Base-by-base conservation (phyloP, 2,113 vertebrate genomes). In the Stercorarius parasiticus region DNA sequence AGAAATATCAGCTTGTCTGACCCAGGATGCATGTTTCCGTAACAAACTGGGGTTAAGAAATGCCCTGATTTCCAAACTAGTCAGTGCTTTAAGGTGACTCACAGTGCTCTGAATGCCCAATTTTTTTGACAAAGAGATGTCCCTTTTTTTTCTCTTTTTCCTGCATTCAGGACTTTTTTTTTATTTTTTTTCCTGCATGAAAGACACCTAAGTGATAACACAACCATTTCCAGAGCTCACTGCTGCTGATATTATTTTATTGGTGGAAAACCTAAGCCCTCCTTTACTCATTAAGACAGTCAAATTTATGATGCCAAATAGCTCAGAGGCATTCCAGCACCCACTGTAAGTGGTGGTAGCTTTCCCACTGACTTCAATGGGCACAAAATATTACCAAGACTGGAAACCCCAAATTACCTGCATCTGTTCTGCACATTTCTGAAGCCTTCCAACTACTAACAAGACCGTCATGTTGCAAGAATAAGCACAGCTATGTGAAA, bases 371-470 rank as follows among this genome's bases (percentile, higher is more conserved):
- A 64, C 36, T 73, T 71, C 92, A 92, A 7, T 73, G 50, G 34
- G 26, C 30, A 38, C 50, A 47, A 55, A 59, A 74, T 88, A 76
- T 79, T 82, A 78, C 82, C 67, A 70, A 15, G 27, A 42, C 65
- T 92, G 88, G 61, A 95, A 96, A 82, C 59, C 50, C 67, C 62
- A 70, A 55, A 83, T 74, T 61, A 67, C 67, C n/a, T 84, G 62
- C 90, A 85, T 91, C 85, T 81, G 86, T 74, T 92, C 80, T 89
- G 55, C 86, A 85, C 55, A 73, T 96, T 95, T 96, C 61, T 78
- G 74, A 73, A 86, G 43, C 82, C 70, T 96, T 96, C 94, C 92
- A 96, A 83, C 45, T 61, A 32, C 95, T 92, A 96, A 96, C 45
- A 49, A 85, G 81, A 91, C 49, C 73, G 73, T 95, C 13, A 8